Evolutionary conservation across 2,113 vertebrate species (phyloP).

Genomic region (Ictalurus furcatus): DNA sequence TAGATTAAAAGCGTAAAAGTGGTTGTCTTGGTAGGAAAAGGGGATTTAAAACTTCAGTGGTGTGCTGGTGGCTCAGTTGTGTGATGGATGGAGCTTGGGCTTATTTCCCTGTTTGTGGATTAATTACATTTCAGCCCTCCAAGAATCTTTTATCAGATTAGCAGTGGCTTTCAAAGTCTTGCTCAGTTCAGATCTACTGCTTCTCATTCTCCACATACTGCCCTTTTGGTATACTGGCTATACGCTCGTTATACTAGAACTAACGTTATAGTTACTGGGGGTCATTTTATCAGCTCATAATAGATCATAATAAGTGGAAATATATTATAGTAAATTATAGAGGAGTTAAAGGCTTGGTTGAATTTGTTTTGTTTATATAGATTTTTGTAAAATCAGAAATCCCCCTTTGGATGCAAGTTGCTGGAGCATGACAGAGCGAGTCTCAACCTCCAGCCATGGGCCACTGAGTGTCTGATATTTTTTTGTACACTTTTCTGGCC

Average conservation of each 20-base stretch:
- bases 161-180: slow-evolving; percentile 12
- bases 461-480: background rate
- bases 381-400: slow-evolving; percentile 13
- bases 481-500: background rate
- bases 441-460: background rate
- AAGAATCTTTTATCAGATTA: slow-evolving; percentile 46
- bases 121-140: slow-evolving; percentile 48
- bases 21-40: slow-evolving; percentile 48
- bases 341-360: background rate
- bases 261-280: background rate
- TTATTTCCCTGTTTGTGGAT: slow-evolving; percentile 55
- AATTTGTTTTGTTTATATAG: background rate
- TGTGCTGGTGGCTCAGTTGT: slow-evolving; percentile 61
- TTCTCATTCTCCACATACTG: background rate
- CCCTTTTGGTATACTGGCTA: background rate
- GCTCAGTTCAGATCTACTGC: background rate
- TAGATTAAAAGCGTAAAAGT: slow-evolving; percentile 64
- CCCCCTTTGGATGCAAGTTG: background rate
- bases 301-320: background rate
- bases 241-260: background rate
- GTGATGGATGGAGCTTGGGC: slow-evolving; percentile 39
- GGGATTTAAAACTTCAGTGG: slow-evolving; percentile 52
- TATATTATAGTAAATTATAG: background rate
- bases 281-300: background rate
- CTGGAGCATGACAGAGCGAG: background rate